Evolutionary conservation across 2,797 vertebrate genomes (phyloP), one percentile per base, ranked within the genome.

Genomic region (Pangasius mekongensis): DNA sequence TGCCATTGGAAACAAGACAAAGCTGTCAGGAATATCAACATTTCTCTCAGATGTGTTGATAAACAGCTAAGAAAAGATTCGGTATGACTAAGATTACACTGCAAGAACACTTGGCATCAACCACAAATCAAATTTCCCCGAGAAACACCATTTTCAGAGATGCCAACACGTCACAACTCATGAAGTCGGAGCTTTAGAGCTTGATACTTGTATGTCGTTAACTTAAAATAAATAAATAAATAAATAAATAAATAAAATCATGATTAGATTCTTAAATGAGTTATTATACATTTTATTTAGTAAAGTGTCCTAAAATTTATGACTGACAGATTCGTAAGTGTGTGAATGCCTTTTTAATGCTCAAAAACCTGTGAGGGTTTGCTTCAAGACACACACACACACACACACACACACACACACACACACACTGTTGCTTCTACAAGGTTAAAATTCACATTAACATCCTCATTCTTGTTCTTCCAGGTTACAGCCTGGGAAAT

Each of bases 381-480:
- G 58, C 33, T 82, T 39, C 39, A 39, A 82, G 33, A 24, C 0
- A 24, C 78, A 20, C 49, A 20, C 30, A 39, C 36, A 39, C 33
- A 22, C n/a, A 13, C 27, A 13, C 64, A 13, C 62, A 33, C 66
- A 18, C 16, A 11, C 30, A 30, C 47, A 20, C 14, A 27, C 81
- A 69, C 83, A 66, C 86, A 89, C 91, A 93, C 92, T 58, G 60
- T 87, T 9, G 30, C 18, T 88, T 49, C 36, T 58, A 74, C 47
- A 84, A 92, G 90, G 88, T 89, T 85, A 90, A 93, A 92, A 92
- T 93, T 92, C 88, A 33, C 7, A 73, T 86, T 93, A 92, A 91
- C 84, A 88, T 91, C 89, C 71, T 80, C 8, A 85, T 93, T 93
- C 93, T 88, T 69, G 77, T 86, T 93, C 85, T 91, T 82, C 85